These are phyloP conservation scores for Esox lucius DNA, from an alignment of 2,797 vertebrate species.

Conservation along the genomic window DNA sequence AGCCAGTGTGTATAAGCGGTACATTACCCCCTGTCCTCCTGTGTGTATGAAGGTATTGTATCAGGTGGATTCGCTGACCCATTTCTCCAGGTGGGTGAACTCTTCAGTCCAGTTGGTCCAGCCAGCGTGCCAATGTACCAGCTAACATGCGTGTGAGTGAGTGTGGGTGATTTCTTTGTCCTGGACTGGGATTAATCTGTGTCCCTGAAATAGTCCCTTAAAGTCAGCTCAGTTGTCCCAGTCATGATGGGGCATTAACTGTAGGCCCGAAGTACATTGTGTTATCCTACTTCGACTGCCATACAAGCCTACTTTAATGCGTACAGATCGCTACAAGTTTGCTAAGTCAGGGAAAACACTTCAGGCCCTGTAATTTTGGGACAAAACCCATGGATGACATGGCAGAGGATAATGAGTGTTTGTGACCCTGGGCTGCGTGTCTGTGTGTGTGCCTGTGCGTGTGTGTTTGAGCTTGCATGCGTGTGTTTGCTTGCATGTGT, in stretches of 20 bases:
- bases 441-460: not conserved
- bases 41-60: not conserved
- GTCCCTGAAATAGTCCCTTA: not conserved
- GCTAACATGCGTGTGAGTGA: not conserved
- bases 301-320: constrained; percentile 64
- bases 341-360: constrained; percentile 68
- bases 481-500: constrained; percentile 19
- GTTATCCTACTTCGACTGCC: not conserved
- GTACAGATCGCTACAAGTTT: constrained; percentile 67
- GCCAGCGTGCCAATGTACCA: not conserved
- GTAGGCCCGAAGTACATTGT: not conserved
- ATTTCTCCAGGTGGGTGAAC: not conserved
- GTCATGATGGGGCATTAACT: not conserved
- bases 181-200: too few relatives aligned
- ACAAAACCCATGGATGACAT: constrained; percentile 68
- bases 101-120: not conserved
- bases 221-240: not conserved
- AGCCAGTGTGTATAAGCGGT: not conserved
- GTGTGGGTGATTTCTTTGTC: too few relatives aligned
- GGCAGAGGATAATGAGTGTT: constrained; percentile 68
- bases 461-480: not conserved
- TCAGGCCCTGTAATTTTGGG: constrained; percentile 62
- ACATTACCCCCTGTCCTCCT: not conserved
- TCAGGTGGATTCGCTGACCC: not conserved
- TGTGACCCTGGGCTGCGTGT: constrained; percentile 49